Percentiles rank a stretch among this genome's conserved stretches.
phyloP scores from a whole-genome alignment of 1,140 invertebrate genomes.

The Cyclina sinensis region DNA sequence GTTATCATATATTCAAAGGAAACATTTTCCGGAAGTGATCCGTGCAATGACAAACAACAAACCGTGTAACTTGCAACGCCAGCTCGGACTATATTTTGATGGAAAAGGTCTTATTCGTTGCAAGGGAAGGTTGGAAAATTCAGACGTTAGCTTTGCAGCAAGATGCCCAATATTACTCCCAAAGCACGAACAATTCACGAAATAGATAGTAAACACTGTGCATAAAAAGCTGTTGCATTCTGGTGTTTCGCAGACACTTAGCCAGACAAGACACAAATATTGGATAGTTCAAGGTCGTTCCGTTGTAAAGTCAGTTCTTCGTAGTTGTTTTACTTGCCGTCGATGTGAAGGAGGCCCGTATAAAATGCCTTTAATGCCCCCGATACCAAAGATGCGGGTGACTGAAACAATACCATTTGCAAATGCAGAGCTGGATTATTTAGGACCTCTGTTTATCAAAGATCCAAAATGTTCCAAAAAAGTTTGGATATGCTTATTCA shows the following conservation, averaged over 20 bases:
- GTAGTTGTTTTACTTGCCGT: background rate
- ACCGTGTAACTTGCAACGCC: conserved; percentile 6
- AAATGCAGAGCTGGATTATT: background rate
- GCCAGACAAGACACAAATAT: background rate
- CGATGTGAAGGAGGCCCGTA: conserved; percentile 12
- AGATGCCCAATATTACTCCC: conserved; percentile 32
- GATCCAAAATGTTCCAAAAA: background rate
- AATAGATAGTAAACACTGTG: background rate
- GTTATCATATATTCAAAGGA: background rate
- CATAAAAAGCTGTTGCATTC: conserved; percentile 16
- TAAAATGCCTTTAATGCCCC: conserved; percentile 16
- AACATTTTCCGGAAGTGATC: background rate
- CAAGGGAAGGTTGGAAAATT: conserved; percentile 10
- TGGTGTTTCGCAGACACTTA: conserved; percentile 37
- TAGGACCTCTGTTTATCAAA: conserved; percentile 19
- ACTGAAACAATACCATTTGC: background rate
- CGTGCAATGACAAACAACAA: background rate
- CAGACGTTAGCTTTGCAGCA: background rate
- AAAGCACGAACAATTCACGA: background rate
- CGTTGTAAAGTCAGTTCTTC: conserved; percentile 5
- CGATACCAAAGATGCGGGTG: conserved; percentile 6
- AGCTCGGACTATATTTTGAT: conserved; percentile 29
- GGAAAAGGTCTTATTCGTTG: background rate
- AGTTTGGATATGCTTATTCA: conserved; percentile 36
- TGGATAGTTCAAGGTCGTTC: conserved; percentile 16